Evolutionary conservation across 1,140 invertebrate genomes (phyloP).

Genomic region (Phocides pigmalion): DNA sequence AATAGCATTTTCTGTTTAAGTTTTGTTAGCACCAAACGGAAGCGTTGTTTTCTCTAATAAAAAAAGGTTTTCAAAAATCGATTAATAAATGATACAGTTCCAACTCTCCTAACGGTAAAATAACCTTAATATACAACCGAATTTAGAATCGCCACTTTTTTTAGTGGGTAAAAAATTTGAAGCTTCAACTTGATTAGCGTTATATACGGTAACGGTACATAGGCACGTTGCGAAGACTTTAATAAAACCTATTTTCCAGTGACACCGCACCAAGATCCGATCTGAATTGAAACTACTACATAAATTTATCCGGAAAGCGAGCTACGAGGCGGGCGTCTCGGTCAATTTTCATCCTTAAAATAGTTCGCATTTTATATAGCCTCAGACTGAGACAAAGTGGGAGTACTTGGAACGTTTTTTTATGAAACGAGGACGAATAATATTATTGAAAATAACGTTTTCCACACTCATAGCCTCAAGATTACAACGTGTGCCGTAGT

Average conservation of each 20-base stretch:
- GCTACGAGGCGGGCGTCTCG: slow-evolving; percentile 16
- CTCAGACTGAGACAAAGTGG: slow-evolving; percentile 12
- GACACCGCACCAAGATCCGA: slow-evolving; percentile 17
- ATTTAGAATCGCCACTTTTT: no score
- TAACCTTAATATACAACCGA: no score
- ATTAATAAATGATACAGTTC: no score
- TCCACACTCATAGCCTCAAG: no score
- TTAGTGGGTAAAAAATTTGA: no score
- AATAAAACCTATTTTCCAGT: slow-evolving; percentile 21
- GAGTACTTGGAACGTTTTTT: slow-evolving; percentile 27
- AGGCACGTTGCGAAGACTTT: neutral
- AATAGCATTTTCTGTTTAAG: no score
- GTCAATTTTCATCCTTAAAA: slow-evolving; percentile 33
- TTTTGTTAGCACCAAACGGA: no score
- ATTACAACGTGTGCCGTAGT: no score
- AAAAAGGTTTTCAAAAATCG: no score
- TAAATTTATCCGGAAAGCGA: slow-evolving; percentile 19
- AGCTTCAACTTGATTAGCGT: no score
- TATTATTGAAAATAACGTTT: slow-evolving; percentile 28
- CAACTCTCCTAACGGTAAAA: no score
- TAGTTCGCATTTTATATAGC: slow-evolving; percentile 28
- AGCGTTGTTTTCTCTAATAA: no score
- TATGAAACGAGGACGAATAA: slow-evolving; percentile 13
- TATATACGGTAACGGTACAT: neutral
- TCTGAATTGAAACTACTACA: slow-evolving; percentile 29